Evolutionary conservation across 2,888 invertebrate genomes (phyloP), one percentile per base, ranked within the genome.

Genomic region (Plebejus melissa): DNA sequence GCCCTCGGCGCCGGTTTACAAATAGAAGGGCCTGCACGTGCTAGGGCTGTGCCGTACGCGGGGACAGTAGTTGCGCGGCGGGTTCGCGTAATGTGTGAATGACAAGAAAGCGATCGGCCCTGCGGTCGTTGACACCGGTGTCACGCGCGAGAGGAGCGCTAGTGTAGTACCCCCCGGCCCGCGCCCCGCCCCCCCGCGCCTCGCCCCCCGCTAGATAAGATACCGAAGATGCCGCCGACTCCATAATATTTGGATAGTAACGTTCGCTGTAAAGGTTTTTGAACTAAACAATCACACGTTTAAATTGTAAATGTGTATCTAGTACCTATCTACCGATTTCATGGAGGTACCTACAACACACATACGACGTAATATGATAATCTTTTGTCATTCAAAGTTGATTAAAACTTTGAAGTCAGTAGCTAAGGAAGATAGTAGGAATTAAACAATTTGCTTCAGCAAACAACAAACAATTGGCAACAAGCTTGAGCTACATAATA

Each of bases 1-100:
- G 87, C 91, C 90, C 90, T 88, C 90, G 90, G 90, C 91, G 91
- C 92, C 91, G 88, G 91, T 90, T 91, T 91, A 93, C 93, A 92
- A 91, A 92, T 92, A 93, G 91, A 93, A 93, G 91, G 91, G 90
- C 91, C 90, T 87, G 85, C 87, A 65, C 65, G 65, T 65, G 65
- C 65, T 65, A 65, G 65, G 65, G 65, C 65, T 65, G 60, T 60
- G 60, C 11, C 60, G 60, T 58, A 58, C 46, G n/a, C 22, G 50
- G 46, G 22, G 46, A 71, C 75, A 70, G 69, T 69, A 78, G 76
- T 77, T 78, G 38, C 46, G 70, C 38, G 16, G 38, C 70, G 70
- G 71, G 71, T 46, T 71, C 46, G 71, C 46, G 71, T 46, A 84
- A 83, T 84, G 86, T 85, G 85, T 86, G 86, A 89, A 87, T 88